Evolutionary conservation across 1,140 invertebrate species (phyloP).

Genomic region (Drosophila saltans): DNA sequence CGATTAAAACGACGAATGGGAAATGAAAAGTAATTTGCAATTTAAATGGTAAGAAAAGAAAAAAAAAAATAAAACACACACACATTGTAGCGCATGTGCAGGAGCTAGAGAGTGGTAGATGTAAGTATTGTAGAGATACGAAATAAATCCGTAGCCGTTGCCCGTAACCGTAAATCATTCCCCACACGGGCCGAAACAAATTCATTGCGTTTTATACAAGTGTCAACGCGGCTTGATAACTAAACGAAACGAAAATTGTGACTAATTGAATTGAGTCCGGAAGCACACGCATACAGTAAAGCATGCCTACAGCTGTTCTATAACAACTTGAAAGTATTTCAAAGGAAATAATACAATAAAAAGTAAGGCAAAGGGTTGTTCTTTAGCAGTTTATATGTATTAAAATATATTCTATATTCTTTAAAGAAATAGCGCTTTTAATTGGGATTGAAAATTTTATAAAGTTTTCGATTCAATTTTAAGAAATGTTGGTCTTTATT

Average conservation of each 20-base stretch:
- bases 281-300: constrained; percentile 31
- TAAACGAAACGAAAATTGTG: constrained; percentile 74
- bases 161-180: constrained; percentile 43
- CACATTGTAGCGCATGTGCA: constrained; percentile 42
- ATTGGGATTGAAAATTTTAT: too few species aligned
- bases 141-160: neutral
- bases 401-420: too few species aligned
- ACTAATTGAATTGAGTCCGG: constrained; percentile 69
- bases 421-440: too few species aligned
- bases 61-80: constrained; percentile 33
- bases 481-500: too few species aligned
- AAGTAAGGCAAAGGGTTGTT: too few species aligned
- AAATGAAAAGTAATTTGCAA: constrained; percentile 65
- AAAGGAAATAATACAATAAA: too few species aligned
- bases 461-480: too few species aligned
- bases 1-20: constrained; percentile 51
- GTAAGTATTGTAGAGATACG: neutral
- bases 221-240: constrained; percentile 74
- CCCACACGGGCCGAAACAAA: constrained; percentile 62
- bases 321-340: too few species aligned
- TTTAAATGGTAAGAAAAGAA: constrained; percentile 44
- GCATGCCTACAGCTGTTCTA: neutral
- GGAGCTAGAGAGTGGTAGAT: constrained; percentile 25
- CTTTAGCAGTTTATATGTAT: too few species aligned
- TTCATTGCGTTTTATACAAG: constrained; percentile 77